Evolutionary conservation across 92 coral and sea anemone species (phyloP), one percentile per base, ranked within the genome.

Genomic region (Micromussa lordhowensis): DNA sequence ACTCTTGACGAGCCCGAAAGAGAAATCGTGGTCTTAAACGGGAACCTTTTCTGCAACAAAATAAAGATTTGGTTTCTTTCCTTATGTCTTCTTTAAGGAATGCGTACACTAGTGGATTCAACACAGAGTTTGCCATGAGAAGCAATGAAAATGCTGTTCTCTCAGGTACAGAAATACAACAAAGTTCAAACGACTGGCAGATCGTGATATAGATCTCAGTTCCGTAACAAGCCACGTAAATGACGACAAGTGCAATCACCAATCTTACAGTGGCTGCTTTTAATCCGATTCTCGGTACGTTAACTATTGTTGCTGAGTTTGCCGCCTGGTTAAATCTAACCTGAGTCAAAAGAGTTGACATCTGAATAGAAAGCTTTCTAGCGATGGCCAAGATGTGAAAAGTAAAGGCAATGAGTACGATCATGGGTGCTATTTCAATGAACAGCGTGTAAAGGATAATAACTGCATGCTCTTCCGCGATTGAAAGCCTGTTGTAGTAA

Each of bases 51-150:
- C 70, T 53, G 11, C 70, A 7, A 22, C 35, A 22, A 26, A 76
- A 44, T 34, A 85, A 22, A 36, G 66, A 49, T 63, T n/a, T 77
- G 10, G 82, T 64, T 48, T 76, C 88, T 9, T 75, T 38, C 16
- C 48, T 63, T 29, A 76, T 66, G 13, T 85, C 82, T 26, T 58
- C 36, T 51, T 85, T 76, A 21, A 75, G 82, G 11, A 85, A 2
- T 3, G 82, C 88, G 81, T 85, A 85, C 16, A 66, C 88, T 19
- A 76, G 13, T 12, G 88, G 88, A 69, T 85, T 76, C 0, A 85
- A 1, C 5, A 24, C 88, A 16, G 88, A 76, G 76, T 85, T 85
- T 28, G 59, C 82, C 49, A 85, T 76, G 24, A 76, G 75, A 40
- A 85, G 66, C 75, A 85, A 31, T 0, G 76, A 76, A 48, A 85